A percentile compares a stretch with the other conserved stretches of the same genome.
These are phyloP conservation scores for Taenaris catops DNA, from an alignment of 2,888 invertebrate species.

Conservation along the genomic window DNA sequence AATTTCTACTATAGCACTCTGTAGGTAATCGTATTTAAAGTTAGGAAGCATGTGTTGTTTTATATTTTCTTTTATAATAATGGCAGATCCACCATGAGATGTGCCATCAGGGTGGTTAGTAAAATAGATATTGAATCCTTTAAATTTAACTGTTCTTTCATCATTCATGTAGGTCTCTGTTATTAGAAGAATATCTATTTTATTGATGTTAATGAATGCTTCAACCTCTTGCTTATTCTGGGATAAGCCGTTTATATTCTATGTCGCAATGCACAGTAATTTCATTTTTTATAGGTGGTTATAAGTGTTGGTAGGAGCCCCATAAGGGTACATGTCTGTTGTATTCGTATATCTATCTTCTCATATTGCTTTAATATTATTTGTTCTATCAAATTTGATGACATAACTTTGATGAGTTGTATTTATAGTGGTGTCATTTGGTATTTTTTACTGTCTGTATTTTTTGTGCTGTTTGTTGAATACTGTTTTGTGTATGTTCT, in stretches of 20 bases:
- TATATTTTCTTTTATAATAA: slow-evolving; percentile 4
- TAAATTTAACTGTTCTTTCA: neutral
- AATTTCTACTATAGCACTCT: neutral
- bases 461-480: no score
- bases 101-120: slow-evolving; percentile 3
- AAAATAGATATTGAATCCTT: neutral
- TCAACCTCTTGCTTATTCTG: neutral
- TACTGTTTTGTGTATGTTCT: no score
- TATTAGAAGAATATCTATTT: neutral
- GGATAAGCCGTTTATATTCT: slow-evolving; percentile 9
- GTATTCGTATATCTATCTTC: slow-evolving; percentile 18
- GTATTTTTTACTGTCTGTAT: no score
- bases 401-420: no score
- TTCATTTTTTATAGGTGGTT: slow-evolving; percentile 9
- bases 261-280: slow-evolving; percentile 2
- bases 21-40: neutral
- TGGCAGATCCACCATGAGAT: slow-evolving; percentile 1
- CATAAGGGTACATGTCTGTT: slow-evolving; percentile 21
- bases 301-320: slow-evolving; percentile 19
- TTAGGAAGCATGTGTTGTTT: neutral
- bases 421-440: no score
- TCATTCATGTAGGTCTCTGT: neutral
- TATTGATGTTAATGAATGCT: neutral
- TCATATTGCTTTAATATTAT: slow-evolving; percentile 20
- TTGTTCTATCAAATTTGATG: slow-evolving; percentile 1